Evolutionary conservation across 2,888 invertebrate species (phyloP), one percentile per base, ranked within the genome.

Genomic region (Chrysolina haemoptera): DNA sequence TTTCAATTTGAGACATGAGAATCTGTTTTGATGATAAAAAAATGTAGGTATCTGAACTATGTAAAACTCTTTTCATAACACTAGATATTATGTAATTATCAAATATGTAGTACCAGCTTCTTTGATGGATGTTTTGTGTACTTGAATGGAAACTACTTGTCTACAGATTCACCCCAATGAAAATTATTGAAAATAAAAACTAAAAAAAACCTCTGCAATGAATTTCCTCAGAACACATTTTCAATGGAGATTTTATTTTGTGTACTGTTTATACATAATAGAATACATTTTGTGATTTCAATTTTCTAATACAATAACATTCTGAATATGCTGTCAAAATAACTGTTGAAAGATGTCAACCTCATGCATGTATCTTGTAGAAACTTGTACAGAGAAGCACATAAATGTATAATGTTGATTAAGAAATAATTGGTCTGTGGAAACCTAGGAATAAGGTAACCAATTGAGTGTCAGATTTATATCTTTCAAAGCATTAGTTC

Each of bases 401-500:
- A 12, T 53, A 18, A 9, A 11, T 53, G 50, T 53, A 53, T 53
- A 53, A 12, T 53, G 20, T 53, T 53, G 20, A 53, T 53, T 53
- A 53, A 53, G 20, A 53, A 53, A 20, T 53, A 53, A 53, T 53
- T 53, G 53, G 11, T 53, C 11, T 22, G 20, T 48, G 18, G 53
- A 53, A 53, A 53, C 12, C 20, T 53, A n/a, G 18, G 11, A 20
- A 18, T 14, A 20, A 53, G 53, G 20, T 20, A 53, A 53, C 2
- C 20, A 22, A 11, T 53, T 53, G 18, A 53, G 53, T 53, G 53
- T 20, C 1, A 18, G 20, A 20, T 22, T 53, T 10, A 50, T 16
- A 18, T 5, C 6, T 50, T 50, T 16, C 48, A 48, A 48, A 48
- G 16, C 48, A 48, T n/a, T n/a, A n/a, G n/a, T n/a, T n/a, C n/a